Percentiles rank a stretch among this genome's conserved stretches.
phyloP scores from a whole-genome alignment of 1,140 invertebrate species.

The Microvelia longipes region DNA sequence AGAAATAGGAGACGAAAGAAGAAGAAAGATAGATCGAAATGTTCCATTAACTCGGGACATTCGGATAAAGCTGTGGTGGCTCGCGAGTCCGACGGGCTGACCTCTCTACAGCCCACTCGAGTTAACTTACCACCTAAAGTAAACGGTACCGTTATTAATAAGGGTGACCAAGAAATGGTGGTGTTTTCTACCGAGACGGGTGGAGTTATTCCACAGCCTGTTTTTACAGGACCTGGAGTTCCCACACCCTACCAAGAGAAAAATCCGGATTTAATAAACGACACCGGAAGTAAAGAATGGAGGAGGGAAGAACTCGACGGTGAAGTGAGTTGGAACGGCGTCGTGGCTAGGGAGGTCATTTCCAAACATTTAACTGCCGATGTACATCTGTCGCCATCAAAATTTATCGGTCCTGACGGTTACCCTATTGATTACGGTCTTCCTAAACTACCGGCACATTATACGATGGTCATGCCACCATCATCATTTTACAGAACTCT shows the following conservation, averaged over 20 bases:
- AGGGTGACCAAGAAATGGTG: slow-evolving; percentile 28
- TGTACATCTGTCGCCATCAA: slow-evolving; percentile 47
- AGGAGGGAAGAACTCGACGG: slow-evolving; percentile 34
- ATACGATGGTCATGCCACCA: slow-evolving; percentile 27
- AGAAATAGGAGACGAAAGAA: slow-evolving; percentile 27
- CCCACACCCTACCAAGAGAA: slow-evolving; percentile 40
- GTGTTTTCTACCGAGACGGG: slow-evolving; percentile 21
- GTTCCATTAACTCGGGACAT: slow-evolving; percentile 25
- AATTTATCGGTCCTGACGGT: slow-evolving; percentile 52
- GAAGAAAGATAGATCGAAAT: slow-evolving; percentile 28
- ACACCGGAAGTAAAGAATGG: slow-evolving; percentile 47
- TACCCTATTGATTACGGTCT: slow-evolving; percentile 65
- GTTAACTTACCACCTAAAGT: slow-evolving; percentile 16
- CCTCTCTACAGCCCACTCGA: slow-evolving; percentile 11
- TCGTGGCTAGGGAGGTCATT: slow-evolving; percentile 16
- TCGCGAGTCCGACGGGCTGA: slow-evolving; percentile 15
- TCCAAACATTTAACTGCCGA: slow-evolving; percentile 41
- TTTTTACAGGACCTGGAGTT: slow-evolving; percentile 20
- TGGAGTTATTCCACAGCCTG: slow-evolving; percentile 24
- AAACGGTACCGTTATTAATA: slow-evolving; percentile 20
- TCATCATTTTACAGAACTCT: slow-evolving; percentile 47
- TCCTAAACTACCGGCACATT: slow-evolving; percentile 38
- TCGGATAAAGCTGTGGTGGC: slow-evolving; percentile 20
- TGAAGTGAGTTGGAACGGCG: slow-evolving; percentile 14
- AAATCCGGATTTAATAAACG: slow-evolving; percentile 60